Base-by-base conservation (phyloP, 2,888 invertebrate genomes). In the Zygaena filipendulae region DNA sequence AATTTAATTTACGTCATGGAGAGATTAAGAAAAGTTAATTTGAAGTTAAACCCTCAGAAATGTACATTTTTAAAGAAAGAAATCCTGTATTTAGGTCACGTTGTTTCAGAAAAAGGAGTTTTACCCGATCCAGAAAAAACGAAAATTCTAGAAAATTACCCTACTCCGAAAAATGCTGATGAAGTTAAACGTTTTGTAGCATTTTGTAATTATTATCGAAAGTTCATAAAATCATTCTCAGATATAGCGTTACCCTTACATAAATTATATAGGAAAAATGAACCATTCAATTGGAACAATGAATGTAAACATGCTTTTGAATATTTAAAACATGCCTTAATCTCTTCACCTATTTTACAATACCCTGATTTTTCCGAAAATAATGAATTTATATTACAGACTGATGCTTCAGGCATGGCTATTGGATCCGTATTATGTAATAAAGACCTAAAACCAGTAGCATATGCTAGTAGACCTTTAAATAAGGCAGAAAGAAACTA, bases 401-500 rank as follows among this genome's bases (percentile, higher is more conserved):
- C 40, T 1, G 40, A 38, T 12, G 38, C 38, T 1, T 38, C 38
- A 8, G 32, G 30, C 5, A 5, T 13, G 6, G 37, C 35, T 1
- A 21, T 35, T 8, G 35, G 35, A 4, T 10, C 35, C 10, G 30
- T 33, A 2, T 20, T 36, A 19, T 33, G 25, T 26, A 33, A 33
- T 11, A n/a, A 11, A 5, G 23, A 41, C 13, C 7, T 23, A 3
- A 24, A 28, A 27, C 37, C 37, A 13, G 29, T 40, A 10, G 30
- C 36, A 2, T 41, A 37, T 13, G 38, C 40, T 7, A 40, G 40
- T 32, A 13, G 38, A 11, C 11, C 25, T 8, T 23, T 39, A 25
- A 36, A 39, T 29, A 33, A 35, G n/a, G 36, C 40, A 7, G 33
- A 36, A 20, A 22, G 2, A 20, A 39, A 33, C 11, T 36, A 36